Base-by-base conservation (phyloP, 2,888 invertebrate genomes). In the Cephus sareptanus region DNA sequence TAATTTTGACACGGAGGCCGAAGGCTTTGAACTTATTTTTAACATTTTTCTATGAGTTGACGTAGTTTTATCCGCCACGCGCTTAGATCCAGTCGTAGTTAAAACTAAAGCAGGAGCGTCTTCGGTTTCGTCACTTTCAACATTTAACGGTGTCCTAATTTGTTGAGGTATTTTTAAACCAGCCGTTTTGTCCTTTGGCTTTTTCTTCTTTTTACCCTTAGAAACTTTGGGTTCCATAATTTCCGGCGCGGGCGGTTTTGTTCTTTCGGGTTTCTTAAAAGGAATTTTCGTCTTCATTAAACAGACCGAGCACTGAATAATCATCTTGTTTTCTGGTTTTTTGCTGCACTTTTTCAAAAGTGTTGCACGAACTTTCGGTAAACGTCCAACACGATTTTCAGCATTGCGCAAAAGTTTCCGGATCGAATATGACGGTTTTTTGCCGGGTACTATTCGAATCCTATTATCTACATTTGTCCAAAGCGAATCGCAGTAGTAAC, bases 111-210 rank as follows among this genome's bases (percentile, higher is more conserved):
- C 81, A 13, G 0, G 11, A 83, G 40, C 78, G 81, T 71, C 75
- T 15, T 40, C 15, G 37, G 4, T 40, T 40, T 40, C 37, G 4
- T 40, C 37, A 80, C 78, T 79, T 80, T 76, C 80, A 76, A 79
- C n/a, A 34, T 77, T 69, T n/a, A 79, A 69, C 11, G 76, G 37
- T 40, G 69, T 76, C 79, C 69, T 79, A 70, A 68, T 40, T 1
- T 34, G 31, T 33, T n/a, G 35, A n/a, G 86, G 83, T 81, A 89
- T 78, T 78, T 91, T 91, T 75, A 93, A 89, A 71, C 93, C 92
- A 77, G 92, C 92, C 76, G 90, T 92, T 85, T 87, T 91, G 80
- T 93, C 92, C 81, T 88, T 92, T 30, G 83, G 87, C 74, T 84
- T 84, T 37, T 79, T 90, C 78, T 89, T 92, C 79, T 88, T 92